phyloP scores from a whole-genome alignment of 2,797 vertebrate species.

The Selene dorsalis region DNA sequence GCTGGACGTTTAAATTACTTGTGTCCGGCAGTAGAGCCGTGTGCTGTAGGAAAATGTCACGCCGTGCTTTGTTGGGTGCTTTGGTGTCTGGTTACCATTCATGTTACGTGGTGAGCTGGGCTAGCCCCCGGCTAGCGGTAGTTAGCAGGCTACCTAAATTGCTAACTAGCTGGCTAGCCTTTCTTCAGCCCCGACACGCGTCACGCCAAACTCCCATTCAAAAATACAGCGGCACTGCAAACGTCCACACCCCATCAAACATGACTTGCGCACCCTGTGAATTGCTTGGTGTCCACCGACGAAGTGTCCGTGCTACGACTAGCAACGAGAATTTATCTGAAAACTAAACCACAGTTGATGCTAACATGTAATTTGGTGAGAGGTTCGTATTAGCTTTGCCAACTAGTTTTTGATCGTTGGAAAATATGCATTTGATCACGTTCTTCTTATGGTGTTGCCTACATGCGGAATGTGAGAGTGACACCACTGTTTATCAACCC shows the following conservation, averaged over 20 bases:
- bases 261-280: not conserved
- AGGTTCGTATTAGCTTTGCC: too few relatives aligned
- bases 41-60: not conserved
- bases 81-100: conserved; percentile 2
- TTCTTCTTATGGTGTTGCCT: too few relatives aligned
- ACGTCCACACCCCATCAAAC: conserved; percentile 16
- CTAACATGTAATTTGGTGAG: not conserved
- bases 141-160: conserved; percentile 28
- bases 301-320: too few relatives aligned
- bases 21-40: accelerated
- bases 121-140: conserved; percentile 13
- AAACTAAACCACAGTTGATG: not conserved
- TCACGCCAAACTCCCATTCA: conserved; percentile 46
- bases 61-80: not conserved
- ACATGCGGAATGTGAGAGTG: not conserved
- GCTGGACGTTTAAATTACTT: not conserved
- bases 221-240: not conserved
- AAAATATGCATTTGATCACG: too few relatives aligned
- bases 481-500: not conserved
- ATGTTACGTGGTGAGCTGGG: conserved; percentile 21
- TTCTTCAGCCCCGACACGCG: conserved; percentile 55
- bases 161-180: conserved; percentile 63
- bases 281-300: accelerated
- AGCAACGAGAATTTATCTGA: not conserved
- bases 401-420: not conserved